phyloP scores from a whole-genome alignment of 2,113 vertebrate genomes.

The Sorex fumeus region DNA sequence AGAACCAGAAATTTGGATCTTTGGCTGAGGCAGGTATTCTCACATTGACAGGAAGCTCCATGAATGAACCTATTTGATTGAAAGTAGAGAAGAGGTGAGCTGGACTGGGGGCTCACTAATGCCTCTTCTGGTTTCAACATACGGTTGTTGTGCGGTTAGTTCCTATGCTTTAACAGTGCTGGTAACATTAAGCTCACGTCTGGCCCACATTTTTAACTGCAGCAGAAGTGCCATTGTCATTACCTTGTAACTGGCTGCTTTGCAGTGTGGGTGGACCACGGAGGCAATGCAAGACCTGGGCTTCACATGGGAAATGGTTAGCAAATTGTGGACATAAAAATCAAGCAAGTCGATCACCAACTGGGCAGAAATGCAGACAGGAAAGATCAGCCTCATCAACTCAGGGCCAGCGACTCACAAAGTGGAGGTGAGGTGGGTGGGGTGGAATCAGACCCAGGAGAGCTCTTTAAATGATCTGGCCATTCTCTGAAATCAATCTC shows the following conservation, averaged over 20 bases:
- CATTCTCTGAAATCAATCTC: conserved; percentile 72
- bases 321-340: conserved; percentile 82
- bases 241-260: background rate
- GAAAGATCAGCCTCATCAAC: conserved; percentile 80
- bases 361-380: conserved; percentile 82
- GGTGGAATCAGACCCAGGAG: conserved; percentile 64
- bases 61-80: background rate
- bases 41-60: accelerated
- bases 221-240: conserved; percentile 55
- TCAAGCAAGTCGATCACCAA: conserved; percentile 79
- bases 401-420: conserved; percentile 73
- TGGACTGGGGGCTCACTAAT: background rate
- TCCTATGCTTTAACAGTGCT: background rate
- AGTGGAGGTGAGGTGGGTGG: background rate
- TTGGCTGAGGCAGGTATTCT: background rate
- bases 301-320: conserved; percentile 82
- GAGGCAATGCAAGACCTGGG: background rate
- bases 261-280: background rate
- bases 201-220: conserved; percentile 5
- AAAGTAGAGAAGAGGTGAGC: background rate
- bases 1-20: too few relatives aligned
- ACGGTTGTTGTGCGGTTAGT: background rate
- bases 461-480: conserved; percentile 4
- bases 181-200: background rate
- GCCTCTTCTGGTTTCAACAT: background rate